These are phyloP conservation scores for Coelopa pilipes DNA, from an alignment of 2,888 invertebrate species.

Conservation along the genomic window DNA sequence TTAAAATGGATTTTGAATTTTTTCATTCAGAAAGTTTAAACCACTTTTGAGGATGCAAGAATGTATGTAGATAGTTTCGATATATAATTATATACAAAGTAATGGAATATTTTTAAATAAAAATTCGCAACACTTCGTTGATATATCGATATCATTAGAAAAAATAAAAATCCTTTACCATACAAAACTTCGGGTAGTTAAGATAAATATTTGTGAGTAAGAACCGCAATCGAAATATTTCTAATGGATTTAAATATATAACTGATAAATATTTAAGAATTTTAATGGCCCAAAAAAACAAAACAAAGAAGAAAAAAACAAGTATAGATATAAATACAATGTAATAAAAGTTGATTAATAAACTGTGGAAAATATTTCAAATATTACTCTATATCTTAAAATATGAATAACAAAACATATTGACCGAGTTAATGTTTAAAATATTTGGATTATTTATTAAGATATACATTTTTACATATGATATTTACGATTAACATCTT, in stretches of 20 bases:
- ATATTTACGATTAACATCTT: neutral
- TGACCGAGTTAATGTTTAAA: neutral
- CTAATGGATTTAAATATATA: neutral
- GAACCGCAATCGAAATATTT: too few species aligned
- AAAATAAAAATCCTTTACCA: too few species aligned
- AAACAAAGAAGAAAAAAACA: neutral
- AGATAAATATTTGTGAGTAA: too few species aligned
- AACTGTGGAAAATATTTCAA: slow-evolving; percentile 1
- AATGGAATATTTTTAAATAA: too few species aligned
- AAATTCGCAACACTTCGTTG: too few species aligned
- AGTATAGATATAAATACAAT: slow-evolving; percentile 9
- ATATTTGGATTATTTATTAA: neutral
- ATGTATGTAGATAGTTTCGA: neutral
- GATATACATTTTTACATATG: neutral
- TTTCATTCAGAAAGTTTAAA: too few species aligned
- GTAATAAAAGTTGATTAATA: neutral
- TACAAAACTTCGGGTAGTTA: too few species aligned
- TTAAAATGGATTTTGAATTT: too few species aligned
- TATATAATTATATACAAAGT: neutral
- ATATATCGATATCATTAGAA: too few species aligned
- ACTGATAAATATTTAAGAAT: neutral
- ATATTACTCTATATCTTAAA: neutral
- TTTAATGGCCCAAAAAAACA: neutral
- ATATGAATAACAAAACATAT: neutral
- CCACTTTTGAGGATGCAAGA: neutral